These are phyloP conservation scores for Acanthornis magna DNA, from an alignment of 2,797 vertebrate genomes.

Conservation along the genomic window DNA sequence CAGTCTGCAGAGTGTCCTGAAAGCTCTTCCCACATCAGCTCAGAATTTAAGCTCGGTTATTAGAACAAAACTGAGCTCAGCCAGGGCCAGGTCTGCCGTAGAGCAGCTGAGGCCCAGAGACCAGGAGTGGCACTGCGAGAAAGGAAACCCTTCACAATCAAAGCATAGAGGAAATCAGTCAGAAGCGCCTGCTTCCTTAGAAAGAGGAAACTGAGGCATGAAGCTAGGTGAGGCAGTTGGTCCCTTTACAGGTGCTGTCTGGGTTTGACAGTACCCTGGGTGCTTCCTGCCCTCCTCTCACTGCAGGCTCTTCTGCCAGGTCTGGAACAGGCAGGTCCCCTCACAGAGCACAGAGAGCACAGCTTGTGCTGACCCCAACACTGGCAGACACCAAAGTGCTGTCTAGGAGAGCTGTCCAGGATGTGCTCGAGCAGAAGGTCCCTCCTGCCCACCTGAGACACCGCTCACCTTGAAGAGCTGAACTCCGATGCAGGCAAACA, in stretches of 20 bases:
- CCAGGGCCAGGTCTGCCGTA: background rate
- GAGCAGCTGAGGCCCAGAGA: background rate
- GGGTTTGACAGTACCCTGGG: background rate
- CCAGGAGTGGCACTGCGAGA: background rate
- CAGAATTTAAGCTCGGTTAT: background rate
- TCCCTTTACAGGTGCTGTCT: background rate
- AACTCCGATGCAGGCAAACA: slow-evolving; percentile 96
- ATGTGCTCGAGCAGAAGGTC: background rate
- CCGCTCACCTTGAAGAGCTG: slow-evolving; percentile 93
- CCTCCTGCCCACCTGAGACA: background rate
- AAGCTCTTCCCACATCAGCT: background rate
- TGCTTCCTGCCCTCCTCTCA: background rate
- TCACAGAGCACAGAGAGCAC: background rate
- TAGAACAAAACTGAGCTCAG: background rate
- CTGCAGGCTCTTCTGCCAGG: background rate
- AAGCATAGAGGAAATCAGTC: background rate
- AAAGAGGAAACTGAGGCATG: background rate
- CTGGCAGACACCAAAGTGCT: background rate
- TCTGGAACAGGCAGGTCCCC: background rate
- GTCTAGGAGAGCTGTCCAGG: background rate
- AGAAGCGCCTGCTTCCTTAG: background rate
- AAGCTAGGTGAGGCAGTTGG: background rate
- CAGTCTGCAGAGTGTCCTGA: background rate
- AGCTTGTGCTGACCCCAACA: background rate
- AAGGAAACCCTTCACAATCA: background rate